Conservation (phyloP, 2,113 vertebrate species). For the Isurus oxyrinchus region DNA sequence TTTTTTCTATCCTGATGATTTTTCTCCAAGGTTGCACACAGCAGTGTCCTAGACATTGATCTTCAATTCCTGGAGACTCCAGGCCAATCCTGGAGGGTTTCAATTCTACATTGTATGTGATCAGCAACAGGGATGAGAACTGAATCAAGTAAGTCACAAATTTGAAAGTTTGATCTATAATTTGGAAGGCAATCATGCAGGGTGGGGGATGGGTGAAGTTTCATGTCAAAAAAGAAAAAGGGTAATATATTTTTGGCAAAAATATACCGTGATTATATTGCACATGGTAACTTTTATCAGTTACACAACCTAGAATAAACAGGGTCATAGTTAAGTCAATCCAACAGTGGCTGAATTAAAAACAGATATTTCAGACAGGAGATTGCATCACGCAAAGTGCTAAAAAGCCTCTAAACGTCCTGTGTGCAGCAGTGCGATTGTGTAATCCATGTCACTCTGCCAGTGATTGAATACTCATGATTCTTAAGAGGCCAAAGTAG, state of each 20-base stretch:
- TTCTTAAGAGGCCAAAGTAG: background rate
- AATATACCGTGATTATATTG: background rate
- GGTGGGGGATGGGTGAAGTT: background rate
- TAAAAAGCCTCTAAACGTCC: background rate
- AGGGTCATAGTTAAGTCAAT: background rate
- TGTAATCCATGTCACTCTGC: background rate
- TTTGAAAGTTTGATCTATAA: background rate
- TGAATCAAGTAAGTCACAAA: background rate
- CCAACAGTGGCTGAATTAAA: background rate
- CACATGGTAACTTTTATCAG: background rate
- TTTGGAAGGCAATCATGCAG: background rate
- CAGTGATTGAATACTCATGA: background rate
- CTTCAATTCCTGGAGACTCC: too few species aligned
- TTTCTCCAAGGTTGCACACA: too few species aligned
- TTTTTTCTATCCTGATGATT: too few species aligned
- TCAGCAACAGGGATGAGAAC: background rate
- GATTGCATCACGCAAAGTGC: background rate
- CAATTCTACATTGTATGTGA: too few species aligned
- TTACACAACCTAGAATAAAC: background rate
- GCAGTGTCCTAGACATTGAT: too few species aligned
- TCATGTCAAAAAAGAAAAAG: background rate
- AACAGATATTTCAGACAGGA: background rate
- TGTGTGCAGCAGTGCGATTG: background rate
- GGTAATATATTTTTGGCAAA: background rate
- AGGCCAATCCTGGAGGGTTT: too few species aligned